phyloP scores from a whole-genome alignment of 2,113 vertebrate species.

The Phoenicopterus ruber region DNA sequence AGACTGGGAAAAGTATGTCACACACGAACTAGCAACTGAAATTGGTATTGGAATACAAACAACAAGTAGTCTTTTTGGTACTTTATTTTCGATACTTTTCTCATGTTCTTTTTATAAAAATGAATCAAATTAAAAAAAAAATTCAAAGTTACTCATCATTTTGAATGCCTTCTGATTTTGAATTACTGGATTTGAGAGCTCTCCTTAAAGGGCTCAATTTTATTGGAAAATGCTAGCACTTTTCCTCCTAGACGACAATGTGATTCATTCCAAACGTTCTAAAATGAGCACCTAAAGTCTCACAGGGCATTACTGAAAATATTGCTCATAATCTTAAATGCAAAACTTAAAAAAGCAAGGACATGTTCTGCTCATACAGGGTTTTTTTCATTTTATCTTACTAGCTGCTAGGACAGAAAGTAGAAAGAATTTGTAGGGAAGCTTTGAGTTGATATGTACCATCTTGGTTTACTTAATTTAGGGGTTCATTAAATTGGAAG shows the following conservation, averaged over 20 bases:
- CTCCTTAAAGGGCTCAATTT: not conserved
- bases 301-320: not conserved
- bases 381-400: not conserved
- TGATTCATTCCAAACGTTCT: not conserved
- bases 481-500: not conserved
- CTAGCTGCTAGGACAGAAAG: not conserved
- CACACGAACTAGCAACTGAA: not conserved
- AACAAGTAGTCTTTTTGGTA: not conserved
- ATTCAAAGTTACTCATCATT: not conserved
- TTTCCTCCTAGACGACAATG: not conserved
- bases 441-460: rapidly evolving
- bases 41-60: not conserved
- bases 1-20: not conserved
- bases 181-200: not conserved
- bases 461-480: not conserved
- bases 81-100: not conserved
- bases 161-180: not conserved
- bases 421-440: not conserved
- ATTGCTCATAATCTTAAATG: not conserved
- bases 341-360: not conserved
- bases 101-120: not conserved
- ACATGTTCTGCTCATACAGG: not conserved
- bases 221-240: not conserved
- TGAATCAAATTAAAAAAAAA: not conserved
- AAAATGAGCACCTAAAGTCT: not conserved